Evolutionary conservation across 2,888 invertebrate genomes (phyloP).

Genomic region (Tanypteryx hageni): DNA sequence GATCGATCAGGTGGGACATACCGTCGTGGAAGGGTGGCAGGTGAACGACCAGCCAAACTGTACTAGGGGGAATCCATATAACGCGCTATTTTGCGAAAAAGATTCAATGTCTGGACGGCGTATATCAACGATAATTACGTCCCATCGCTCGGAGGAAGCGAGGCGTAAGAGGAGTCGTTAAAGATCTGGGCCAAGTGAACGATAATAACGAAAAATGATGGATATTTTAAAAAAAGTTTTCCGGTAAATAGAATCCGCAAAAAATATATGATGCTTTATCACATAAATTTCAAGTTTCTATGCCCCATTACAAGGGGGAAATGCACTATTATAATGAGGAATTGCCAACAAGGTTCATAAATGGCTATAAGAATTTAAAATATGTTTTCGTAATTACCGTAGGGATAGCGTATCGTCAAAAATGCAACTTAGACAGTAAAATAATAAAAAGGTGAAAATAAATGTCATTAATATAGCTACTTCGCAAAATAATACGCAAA

Average conservation of each 20-base stretch:
- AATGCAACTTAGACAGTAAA: too few relatives aligned
- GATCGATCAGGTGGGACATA: not conserved
- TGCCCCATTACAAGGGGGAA: not conserved
- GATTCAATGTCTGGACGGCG: not conserved
- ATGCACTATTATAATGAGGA: not conserved
- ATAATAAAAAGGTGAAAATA: too few relatives aligned
- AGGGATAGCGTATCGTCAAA: too few relatives aligned
- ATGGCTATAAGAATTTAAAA: too few relatives aligned
- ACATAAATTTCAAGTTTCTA: not conserved
- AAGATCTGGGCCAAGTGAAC: not conserved
- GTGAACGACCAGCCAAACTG: not conserved
- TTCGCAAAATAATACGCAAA: too few relatives aligned
- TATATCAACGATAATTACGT: not conserved
- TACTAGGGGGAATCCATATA: not conserved
- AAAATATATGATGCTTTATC: not conserved
- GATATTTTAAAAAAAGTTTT: not conserved
- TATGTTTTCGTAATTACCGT: too few relatives aligned
- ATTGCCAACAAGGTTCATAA: not conserved
- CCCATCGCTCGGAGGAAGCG: not conserved
- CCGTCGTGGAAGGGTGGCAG: not conserved
- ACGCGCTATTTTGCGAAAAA: not conserved
- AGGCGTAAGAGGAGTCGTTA: not conserved
- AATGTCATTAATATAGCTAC: too few relatives aligned
- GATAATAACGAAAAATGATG: not conserved
- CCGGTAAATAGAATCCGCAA: not conserved